These are phyloP conservation scores for Motacilla tschutschensis DNA, from an alignment of 2,113 vertebrate genomes.

Conservation along the genomic window DNA sequence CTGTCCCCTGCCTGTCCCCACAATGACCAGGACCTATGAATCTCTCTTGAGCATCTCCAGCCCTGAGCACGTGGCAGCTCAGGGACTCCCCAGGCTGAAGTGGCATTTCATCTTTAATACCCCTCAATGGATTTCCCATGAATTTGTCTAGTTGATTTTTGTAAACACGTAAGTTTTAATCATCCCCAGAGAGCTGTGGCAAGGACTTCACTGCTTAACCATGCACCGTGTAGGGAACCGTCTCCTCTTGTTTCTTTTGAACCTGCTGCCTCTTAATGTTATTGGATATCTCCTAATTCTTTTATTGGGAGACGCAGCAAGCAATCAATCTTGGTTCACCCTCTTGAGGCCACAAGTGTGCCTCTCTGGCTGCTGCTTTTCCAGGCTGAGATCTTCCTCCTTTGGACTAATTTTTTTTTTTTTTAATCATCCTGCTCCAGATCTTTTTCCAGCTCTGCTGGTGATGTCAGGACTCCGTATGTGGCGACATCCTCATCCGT, in stretches of 20 bases:
- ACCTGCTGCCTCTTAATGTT: slow-evolving; percentile 41
- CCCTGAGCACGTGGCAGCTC: background rate
- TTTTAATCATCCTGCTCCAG: background rate
- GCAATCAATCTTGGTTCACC: slow-evolving; percentile 29
- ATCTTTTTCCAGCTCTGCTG: background rate
- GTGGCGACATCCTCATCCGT: background rate
- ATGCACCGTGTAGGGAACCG: background rate
- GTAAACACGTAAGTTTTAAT: slow-evolving; percentile 35
- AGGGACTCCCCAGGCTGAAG: background rate
- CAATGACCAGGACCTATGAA: accelerated
- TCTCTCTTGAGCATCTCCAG: background rate
- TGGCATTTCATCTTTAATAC: slow-evolving; percentile 45
- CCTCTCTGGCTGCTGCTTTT: slow-evolving; percentile 3
- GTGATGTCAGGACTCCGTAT: background rate
- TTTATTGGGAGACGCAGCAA: slow-evolving; percentile 19
- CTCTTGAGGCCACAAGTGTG: slow-evolving; percentile 16
- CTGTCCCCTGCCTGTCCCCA: background rate
- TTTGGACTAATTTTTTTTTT: background rate
- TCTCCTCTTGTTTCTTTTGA: slow-evolving; percentile 40
- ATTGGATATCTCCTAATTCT: slow-evolving; percentile 51
- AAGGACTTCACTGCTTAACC: slow-evolving; percentile 35
- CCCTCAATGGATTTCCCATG: slow-evolving; percentile 53
- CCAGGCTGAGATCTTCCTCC: background rate
- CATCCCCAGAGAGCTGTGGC: slow-evolving; percentile 38
- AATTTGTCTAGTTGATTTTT: slow-evolving; percentile 48